Conservation (phyloP, 2,797 vertebrate species). For the Tarsius wallacei region DNA sequence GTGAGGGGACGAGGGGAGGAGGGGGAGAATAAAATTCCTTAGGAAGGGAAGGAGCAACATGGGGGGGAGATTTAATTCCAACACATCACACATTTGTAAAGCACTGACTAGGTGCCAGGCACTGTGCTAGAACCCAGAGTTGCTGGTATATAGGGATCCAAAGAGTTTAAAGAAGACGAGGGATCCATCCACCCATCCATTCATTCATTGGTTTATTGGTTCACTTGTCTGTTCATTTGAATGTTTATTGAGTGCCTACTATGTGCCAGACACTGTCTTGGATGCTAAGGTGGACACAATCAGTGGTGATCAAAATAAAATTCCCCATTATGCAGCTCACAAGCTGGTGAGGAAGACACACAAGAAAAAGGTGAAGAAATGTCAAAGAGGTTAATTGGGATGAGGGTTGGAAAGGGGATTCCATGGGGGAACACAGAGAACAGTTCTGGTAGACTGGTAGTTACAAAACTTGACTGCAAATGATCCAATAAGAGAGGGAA, state of each 20-base stretch:
- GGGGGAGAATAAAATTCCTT: neutral
- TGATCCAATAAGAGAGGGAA: neutral
- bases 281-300: neutral
- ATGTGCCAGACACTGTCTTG: neutral
- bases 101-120: neutral
- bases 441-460: neutral
- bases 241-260: neutral
- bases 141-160: neutral
- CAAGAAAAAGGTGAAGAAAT: neutral
- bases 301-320: neutral
- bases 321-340: neutral
- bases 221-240: neutral
- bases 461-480: neutral
- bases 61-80: neutral
- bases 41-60: neutral
- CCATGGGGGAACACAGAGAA: too few relatives aligned
- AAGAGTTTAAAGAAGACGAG: neutral
- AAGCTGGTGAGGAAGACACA: neutral
- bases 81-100: neutral
- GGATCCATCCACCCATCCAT: neutral
- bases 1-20: neutral
- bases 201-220: neutral
- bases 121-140: conserved; percentile 9
- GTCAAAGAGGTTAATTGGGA: neutral
- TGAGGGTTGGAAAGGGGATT: neutral